phyloP scores from a whole-genome alignment of 2,113 vertebrate genomes.

The Sterrhoptilus dennistouni region DNA sequence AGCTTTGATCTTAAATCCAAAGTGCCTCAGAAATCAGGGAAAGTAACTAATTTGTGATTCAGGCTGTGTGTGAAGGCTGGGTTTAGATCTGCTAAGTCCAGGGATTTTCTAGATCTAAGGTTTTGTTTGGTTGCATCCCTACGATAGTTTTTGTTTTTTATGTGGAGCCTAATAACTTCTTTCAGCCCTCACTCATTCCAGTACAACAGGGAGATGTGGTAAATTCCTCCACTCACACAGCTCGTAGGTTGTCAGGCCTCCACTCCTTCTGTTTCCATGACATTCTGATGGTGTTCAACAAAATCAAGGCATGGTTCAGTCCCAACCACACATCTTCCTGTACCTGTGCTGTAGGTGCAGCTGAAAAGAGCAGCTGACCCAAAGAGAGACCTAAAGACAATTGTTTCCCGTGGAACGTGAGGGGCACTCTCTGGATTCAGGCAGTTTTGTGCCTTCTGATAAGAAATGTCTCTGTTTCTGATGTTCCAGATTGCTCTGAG shows the following conservation, averaged over 20 bases:
- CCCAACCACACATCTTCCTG: not conserved
- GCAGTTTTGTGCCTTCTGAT: not conserved
- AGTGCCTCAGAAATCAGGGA: not conserved
- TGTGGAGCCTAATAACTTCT: not conserved
- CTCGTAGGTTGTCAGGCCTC: not conserved
- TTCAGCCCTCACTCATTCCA: not conserved
- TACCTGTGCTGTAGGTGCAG: not conserved
- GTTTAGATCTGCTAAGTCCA: not conserved
- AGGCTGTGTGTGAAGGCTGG: not conserved
- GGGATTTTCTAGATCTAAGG: not conserved
- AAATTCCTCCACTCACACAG: not conserved
- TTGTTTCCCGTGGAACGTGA: not conserved
- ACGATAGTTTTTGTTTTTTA: not conserved
- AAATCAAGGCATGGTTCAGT: not conserved
- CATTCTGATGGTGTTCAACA: not conserved
- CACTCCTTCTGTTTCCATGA: not conserved
- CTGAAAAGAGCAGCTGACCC: not conserved
- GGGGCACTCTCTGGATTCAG: not conserved
- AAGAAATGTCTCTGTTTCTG: not conserved
- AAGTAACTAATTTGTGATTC: not conserved
- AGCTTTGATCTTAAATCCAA: not conserved
- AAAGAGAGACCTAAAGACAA: not conserved
- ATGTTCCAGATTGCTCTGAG: not conserved
- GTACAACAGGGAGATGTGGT: not conserved
- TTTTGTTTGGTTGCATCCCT: not conserved